Percentiles rank a stretch among this genome's conserved stretches.
Conservation (phyloP, 2,888 invertebrate genomes). For the Cerceris ruficornis region DNA sequence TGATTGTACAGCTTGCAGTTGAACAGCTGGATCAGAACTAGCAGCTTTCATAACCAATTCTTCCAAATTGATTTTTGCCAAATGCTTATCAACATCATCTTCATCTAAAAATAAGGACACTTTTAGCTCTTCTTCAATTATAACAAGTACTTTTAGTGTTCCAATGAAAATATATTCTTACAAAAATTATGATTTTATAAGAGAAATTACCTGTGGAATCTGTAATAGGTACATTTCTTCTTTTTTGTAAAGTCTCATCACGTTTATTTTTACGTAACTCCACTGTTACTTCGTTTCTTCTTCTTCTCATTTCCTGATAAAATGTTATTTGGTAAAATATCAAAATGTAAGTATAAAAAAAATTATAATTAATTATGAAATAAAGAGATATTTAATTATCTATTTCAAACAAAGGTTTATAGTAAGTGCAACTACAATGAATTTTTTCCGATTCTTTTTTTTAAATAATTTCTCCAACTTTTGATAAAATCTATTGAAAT, state of each 20-base stretch:
- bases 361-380: background rate
- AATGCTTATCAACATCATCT: conserved; percentile 87
- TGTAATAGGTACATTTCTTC: conserved; percentile 95
- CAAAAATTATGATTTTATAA: too few relatives aligned
- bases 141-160: too few relatives aligned
- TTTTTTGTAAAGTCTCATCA: conserved; percentile 97
- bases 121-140: background rate
- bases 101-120: conserved; percentile 84
- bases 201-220: conserved; percentile 87
- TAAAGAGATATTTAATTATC: background rate
- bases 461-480: too few relatives aligned
- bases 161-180: too few relatives aligned
- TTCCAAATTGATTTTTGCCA: conserved; percentile 89
- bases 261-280: conserved; percentile 99
- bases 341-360: background rate
- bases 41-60: conserved; percentile 94
- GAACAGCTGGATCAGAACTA: conserved; percentile 90
- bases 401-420: too few relatives aligned
- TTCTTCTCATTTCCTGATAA: conserved; percentile 95
- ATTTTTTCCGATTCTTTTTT: too few relatives aligned
- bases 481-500: too few relatives aligned
- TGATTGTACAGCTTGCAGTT: conserved; percentile 95
- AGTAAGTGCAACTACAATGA: too few relatives aligned
- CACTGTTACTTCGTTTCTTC: conserved; percentile 97
- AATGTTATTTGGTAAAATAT: background rate